Conservation (phyloP, 2,797 vertebrate species). For the Cuculus canorus region DNA sequence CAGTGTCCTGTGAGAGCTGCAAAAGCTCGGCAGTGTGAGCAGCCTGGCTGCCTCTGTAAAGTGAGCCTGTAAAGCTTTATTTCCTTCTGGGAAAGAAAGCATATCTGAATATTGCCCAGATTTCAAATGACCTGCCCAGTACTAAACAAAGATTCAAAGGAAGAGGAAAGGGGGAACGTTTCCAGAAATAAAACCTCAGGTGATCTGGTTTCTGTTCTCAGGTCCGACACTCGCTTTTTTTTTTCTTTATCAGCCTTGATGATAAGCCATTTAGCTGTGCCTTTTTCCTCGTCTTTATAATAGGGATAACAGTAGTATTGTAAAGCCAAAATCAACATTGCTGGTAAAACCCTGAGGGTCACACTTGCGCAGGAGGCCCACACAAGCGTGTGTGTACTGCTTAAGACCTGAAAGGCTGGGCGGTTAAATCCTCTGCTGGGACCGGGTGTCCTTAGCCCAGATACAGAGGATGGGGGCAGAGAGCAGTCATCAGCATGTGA, state of each 20-base stretch:
- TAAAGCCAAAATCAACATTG: constrained; percentile 32
- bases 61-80: constrained; percentile 44
- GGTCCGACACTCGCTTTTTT: background rate
- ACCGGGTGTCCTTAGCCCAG: background rate
- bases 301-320: constrained; percentile 15
- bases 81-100: constrained; percentile 53
- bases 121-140: constrained; percentile 15
- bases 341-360: background rate
- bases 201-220: constrained; percentile 59
- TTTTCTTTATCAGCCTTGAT: constrained; percentile 18
- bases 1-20: constrained; percentile 48
- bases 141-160: constrained; percentile 17
- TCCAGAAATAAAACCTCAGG: constrained; percentile 48
- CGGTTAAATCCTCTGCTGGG: background rate
- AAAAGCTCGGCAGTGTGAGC: background rate
- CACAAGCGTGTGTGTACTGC: background rate
- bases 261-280: constrained; percentile 40
- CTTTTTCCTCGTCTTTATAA: background rate
- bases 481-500: fast-evolving
- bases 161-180: background rate
- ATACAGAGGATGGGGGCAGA: background rate
- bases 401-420: background rate
- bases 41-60: constrained; percentile 23
- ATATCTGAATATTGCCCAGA: constrained; percentile 33
- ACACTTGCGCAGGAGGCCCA: background rate